Conservation (phyloP, 2,888 invertebrate species). For the Diaphora mendica region DNA sequence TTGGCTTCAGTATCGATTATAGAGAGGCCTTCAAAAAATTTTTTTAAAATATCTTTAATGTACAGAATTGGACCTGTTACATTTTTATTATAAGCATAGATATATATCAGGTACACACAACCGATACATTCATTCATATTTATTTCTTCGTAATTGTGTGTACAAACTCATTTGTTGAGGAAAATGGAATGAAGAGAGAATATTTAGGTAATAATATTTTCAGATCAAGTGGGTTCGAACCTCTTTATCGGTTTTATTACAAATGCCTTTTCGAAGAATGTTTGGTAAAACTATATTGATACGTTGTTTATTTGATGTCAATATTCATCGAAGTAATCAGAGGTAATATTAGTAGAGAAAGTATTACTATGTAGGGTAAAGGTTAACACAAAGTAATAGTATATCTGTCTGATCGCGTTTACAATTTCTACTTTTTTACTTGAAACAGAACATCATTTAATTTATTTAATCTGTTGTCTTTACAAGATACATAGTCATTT, state of each 20-base stretch:
- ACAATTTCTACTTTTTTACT: neutral
- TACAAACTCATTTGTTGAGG: conserved; percentile 12
- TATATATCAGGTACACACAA: too few species aligned
- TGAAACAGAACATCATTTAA: neutral
- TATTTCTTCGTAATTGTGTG: neutral
- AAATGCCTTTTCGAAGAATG: conserved; percentile 1
- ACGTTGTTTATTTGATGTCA: neutral
- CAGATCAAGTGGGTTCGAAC: conserved; percentile 8
- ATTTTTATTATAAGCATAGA: too few species aligned
- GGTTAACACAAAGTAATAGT: neutral
- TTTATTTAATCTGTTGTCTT: too few species aligned
- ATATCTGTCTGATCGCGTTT: neutral
- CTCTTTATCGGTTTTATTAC: conserved; percentile 12
- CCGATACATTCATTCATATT: conserved; percentile 3
- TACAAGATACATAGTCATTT: too few species aligned
- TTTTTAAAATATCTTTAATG: too few species aligned
- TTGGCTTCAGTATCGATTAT: too few species aligned
- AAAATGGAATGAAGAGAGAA: conserved; percentile 7
- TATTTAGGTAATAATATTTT: conserved; percentile 6
- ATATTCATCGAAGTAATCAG: neutral
- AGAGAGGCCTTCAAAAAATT: too few species aligned
- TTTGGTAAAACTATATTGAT: conserved; percentile 1
- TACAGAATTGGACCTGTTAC: too few species aligned
- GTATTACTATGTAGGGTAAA: neutral
- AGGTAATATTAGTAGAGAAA: neutral